These are phyloP conservation scores for Pogona vitticeps DNA, from an alignment of 2,113 vertebrate species.

Conservation along the genomic window DNA sequence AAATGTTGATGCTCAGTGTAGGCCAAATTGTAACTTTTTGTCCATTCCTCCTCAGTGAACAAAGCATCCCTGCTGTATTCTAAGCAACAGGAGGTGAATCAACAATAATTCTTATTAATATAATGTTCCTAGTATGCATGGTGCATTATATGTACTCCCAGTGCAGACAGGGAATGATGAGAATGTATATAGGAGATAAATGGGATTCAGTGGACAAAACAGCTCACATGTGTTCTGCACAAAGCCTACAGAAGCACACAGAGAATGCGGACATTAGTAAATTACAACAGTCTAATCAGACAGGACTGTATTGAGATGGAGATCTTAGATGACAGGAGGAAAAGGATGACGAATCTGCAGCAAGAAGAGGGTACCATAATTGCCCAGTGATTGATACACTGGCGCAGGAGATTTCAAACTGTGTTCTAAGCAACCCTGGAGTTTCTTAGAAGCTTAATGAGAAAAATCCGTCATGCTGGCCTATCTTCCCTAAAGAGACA, in stretches of 20 bases:
- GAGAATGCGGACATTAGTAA: not conserved
- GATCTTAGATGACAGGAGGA: not conserved
- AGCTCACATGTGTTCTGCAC: not conserved
- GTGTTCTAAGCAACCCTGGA: not conserved
- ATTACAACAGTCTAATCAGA: not conserved
- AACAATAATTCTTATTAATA: too few species aligned
- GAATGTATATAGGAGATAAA: not conserved
- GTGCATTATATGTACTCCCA: too few species aligned
- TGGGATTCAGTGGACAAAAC: not conserved
- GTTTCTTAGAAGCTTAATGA: not conserved
- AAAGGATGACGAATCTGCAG: not conserved
- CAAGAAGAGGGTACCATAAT: not conserved
- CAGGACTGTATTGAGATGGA: not conserved
- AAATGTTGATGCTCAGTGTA: too few species aligned
- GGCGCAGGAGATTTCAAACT: not conserved
- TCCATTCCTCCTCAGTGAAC: too few species aligned
- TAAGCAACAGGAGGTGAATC: too few species aligned
- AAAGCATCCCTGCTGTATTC: too few species aligned
- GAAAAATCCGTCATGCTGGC: not conserved
- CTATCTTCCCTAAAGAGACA: not conserved
- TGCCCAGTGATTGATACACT: too few species aligned
- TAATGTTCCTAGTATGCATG: too few species aligned
- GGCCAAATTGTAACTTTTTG: too few species aligned
- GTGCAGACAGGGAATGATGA: not conserved
- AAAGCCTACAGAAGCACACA: not conserved